Evolutionary conservation across 1,140 invertebrate genomes (phyloP), one percentile per base, ranked within the genome.

Genomic region (Venturia canescens): DNA sequence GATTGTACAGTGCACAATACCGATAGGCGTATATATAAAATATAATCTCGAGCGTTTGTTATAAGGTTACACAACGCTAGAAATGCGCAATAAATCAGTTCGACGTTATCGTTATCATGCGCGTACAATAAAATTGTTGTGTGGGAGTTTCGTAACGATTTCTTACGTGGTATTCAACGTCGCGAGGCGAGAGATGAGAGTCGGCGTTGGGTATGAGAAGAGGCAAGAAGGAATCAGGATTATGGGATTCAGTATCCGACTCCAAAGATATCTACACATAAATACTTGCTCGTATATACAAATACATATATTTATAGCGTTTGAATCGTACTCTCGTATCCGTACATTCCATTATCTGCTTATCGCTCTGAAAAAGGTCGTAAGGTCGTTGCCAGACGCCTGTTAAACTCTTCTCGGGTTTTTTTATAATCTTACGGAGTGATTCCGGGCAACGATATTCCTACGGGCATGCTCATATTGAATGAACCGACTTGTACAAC

Each of bases 101-200:
- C 71, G 63, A 16, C 23, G 63, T 82, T 82, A 79, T 82, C 81
- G 29, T 27, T 78, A 57, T 77, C 75, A 27, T 27, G 26, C 50
- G 72, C 67, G 63, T 53, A 60, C 44, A 44, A 50, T 67, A 38
- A 67, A 84, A 87, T 86, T 88, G 85, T 86, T 87, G 82, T 82
- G 80, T 70, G 70, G 34, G 80, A 57, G 82, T 87, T 86, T 87
- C 82, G 83, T 84, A 85, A 87, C 71, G 27, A 23, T 84, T 71
- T 84, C 80, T 83, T 50, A 79, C 38, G 60, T 84, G 44, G 78
- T 31, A 26, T 63, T 63, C 27, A 9, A 48, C 38, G 31, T 53
- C 16, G 53, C 16, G 53, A 69, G 23, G 26, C 15, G 3, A 60
- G 66, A 26, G 27, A 34, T 21, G 76, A 15, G 44, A 76, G 63